phyloP scores from a whole-genome alignment of 2,113 vertebrate genomes.

The Progne subis region DNA sequence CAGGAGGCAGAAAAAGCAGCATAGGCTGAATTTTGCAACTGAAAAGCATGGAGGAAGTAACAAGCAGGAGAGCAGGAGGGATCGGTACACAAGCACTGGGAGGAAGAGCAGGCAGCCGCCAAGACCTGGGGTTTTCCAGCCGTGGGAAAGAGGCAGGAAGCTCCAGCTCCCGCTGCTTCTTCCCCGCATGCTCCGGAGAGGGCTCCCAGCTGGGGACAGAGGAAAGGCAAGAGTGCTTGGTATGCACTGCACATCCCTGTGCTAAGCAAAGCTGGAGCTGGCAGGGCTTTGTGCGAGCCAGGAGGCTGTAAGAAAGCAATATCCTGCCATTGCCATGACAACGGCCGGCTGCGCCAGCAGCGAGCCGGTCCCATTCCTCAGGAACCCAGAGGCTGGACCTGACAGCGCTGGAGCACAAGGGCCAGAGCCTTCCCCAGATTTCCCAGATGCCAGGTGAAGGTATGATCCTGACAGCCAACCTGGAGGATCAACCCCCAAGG shows the following conservation, averaged over 20 bases:
- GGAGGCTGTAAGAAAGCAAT: conserved; percentile 73
- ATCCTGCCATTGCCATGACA: conserved; percentile 74
- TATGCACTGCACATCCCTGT: conserved; percentile 67
- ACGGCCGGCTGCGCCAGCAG: conserved; percentile 40
- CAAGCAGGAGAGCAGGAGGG: background rate
- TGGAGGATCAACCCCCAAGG: background rate
- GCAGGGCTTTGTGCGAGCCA: conserved; percentile 66
- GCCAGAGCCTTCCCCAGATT: background rate
- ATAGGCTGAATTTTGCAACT: background rate
- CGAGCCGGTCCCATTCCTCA: conserved; percentile 23
- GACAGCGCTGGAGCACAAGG: background rate
- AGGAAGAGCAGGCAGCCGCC: background rate
- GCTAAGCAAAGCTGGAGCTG: conserved; percentile 68
- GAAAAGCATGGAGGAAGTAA: background rate
- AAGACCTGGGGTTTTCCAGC: background rate
- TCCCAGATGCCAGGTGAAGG: background rate
- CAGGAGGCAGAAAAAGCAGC: background rate
- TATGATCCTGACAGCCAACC: background rate
- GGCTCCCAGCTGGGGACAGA: background rate
- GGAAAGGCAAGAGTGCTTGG: conserved; percentile 66
- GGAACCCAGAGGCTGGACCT: background rate
- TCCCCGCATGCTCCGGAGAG: background rate
- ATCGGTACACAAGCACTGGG: rapidly evolving
- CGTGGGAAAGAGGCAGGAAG: conserved; percentile 31
- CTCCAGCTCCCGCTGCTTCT: background rate